Evolutionary conservation across 2,113 vertebrate species (phyloP), one percentile per base, ranked within the genome.

Genomic region (Hemichromis elongatus): DNA sequence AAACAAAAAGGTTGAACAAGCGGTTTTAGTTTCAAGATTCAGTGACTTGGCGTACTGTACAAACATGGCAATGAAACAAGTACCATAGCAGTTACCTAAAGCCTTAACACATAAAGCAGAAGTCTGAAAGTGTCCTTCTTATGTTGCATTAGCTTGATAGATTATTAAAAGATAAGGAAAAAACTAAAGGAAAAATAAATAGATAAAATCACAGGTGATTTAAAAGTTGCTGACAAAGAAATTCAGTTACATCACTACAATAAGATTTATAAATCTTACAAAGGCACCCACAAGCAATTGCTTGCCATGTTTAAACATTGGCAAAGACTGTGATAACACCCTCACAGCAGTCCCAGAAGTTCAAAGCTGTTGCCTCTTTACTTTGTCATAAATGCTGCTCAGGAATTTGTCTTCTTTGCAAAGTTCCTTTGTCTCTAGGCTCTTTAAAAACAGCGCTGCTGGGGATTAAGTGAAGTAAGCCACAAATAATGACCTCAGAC

Each of bases 281-380:
- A 88, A 80, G 63, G 37, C 79, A 82, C 87, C 92, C 83, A 24
- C 19, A 55, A 90, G 91, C 83, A 83, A 90, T 40, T 63, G 40
- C 37, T 88, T 83, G 21, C 79, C 79, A 82, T 88, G 90, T 90
- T 89, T 88, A 89, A 92, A 92, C 80, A 89, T 75, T 73, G 79
- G 85, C 61, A 86, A 87, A 82, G 80, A 88, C 86, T 89, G 85
- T 89, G 86, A 85, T 24, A 85, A 90, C 77, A 87, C 42, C 90
- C 92, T 89, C 87, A 87, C 59, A 92, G 83, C 91, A 84, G 13
- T 79, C 82, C 59, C 40, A 80, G 77, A 90, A 90, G 79, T 90
- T 92, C 84, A 92, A 94, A 94, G 90, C 45, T 13, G 26, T 80
- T 85, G 70, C 86, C 33, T 88, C 81, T 55, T 47, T 53, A 59